phyloP scores from a whole-genome alignment of 2,888 invertebrate species.

The Gortyna flavago region DNA sequence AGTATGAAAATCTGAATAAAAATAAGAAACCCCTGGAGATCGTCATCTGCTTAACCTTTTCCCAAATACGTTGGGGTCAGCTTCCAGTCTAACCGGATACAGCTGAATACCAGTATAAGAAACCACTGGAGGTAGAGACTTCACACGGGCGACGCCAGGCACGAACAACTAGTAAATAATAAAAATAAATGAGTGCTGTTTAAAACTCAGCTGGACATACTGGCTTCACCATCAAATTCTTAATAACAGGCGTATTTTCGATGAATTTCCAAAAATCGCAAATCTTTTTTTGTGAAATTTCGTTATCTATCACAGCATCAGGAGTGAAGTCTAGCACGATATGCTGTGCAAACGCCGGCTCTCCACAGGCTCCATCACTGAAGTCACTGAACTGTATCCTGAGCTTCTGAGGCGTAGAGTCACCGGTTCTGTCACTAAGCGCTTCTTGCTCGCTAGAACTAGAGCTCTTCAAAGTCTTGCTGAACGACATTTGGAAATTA shows the following conservation, averaged over 20 bases:
- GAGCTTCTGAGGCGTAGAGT: too few species aligned
- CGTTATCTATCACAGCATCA: conserved; percentile 64
- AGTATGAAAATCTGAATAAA: not conserved
- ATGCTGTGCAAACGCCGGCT: conserved; percentile 37
- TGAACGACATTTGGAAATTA: conserved; percentile 23
- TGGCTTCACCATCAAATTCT: conserved; percentile 66
- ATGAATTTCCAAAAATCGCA: conserved; percentile 73
- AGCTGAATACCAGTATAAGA: too few species aligned
- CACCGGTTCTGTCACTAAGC: not conserved
- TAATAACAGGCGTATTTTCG: conserved; percentile 62
- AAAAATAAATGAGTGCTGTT: not conserved
- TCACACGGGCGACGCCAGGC: not conserved
- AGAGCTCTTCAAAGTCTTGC: not conserved
- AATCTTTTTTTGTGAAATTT: conserved; percentile 68
- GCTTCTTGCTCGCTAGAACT: not conserved
- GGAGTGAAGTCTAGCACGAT: conserved; percentile 65
- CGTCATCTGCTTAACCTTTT: too few species aligned
- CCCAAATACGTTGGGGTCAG: too few species aligned
- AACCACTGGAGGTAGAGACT: not conserved
- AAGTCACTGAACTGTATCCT: conserved; percentile 23
- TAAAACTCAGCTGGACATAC: conserved; percentile 46
- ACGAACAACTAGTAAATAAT: not conserved
- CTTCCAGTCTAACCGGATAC: too few species aligned
- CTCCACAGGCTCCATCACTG: conserved; percentile 59
- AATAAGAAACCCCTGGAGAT: not conserved